Evolutionary conservation across 1,140 invertebrate genomes (phyloP).

Genomic region (Pomacea maculata): DNA sequence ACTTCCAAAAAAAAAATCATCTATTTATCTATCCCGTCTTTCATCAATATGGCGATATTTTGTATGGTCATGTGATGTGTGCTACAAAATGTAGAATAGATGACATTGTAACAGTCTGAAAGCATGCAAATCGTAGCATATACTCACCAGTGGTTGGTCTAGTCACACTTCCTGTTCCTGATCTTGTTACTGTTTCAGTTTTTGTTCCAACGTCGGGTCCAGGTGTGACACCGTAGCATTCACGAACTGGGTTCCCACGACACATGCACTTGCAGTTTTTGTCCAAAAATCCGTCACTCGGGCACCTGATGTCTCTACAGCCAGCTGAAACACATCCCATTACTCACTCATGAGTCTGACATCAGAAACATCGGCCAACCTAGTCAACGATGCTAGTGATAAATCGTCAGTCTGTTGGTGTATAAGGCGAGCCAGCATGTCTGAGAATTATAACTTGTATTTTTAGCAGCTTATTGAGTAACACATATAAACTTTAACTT

Average conservation of each 20-base stretch:
- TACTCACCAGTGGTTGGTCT: background rate
- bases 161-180: constrained; percentile 6
- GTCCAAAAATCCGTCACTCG: constrained; percentile 38
- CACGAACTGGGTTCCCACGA: constrained; percentile 26
- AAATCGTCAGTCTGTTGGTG: no score
- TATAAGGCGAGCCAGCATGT: background rate
- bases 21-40: no score
- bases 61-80: no score
- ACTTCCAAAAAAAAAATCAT: no score
- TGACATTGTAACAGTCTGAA: no score
- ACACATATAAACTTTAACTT: background rate
- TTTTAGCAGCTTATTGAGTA: no score
- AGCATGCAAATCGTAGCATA: no score
- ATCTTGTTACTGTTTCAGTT: background rate
- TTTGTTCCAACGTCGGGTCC: background rate
- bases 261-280: constrained; percentile 45
- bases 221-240: background rate
- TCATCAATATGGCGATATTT: no score
- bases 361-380: background rate
- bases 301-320: constrained; percentile 11
- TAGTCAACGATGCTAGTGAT: background rate
- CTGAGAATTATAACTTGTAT: background rate
- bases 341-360: background rate
- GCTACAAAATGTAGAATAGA: no score
- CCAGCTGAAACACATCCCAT: background rate